A percentile compares a stretch with the other conserved stretches of the same genome.
These are phyloP conservation scores for Proctacanthus coquilletti DNA, from an alignment of 1,140 invertebrate species.

Conservation along the genomic window DNA sequence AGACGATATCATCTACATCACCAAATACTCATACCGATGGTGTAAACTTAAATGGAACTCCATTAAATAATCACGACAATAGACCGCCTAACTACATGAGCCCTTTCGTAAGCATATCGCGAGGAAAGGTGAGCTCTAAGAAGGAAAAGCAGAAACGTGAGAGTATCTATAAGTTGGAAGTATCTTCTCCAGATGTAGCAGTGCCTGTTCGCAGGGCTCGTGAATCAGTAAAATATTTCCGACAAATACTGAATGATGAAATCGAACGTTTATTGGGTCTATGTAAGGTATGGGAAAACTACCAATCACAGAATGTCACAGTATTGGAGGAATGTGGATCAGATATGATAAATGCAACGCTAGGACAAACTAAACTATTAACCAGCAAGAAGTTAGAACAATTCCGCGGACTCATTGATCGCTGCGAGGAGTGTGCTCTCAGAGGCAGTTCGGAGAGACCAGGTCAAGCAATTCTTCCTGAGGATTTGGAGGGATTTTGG, in stretches of 20 bases:
- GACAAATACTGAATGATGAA: slow-evolving; percentile 33
- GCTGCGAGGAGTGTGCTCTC: slow-evolving; percentile 36
- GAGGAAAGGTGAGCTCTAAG: slow-evolving; percentile 33
- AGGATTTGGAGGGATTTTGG: slow-evolving; percentile 63
- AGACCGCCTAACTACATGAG: slow-evolving; percentile 16
- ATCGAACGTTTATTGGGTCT: slow-evolving; percentile 29
- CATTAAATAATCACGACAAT: too few species aligned
- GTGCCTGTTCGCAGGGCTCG: slow-evolving; percentile 26
- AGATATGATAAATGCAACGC: slow-evolving; percentile 45
- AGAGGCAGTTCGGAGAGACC: slow-evolving; percentile 33
- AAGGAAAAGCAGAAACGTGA: slow-evolving; percentile 29
- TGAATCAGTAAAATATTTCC: slow-evolving; percentile 37
- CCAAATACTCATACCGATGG: too few species aligned
- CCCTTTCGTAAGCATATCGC: slow-evolving; percentile 24
- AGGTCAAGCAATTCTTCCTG: slow-evolving; percentile 39
- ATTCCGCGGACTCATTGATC: slow-evolving; percentile 43
- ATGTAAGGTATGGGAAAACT: slow-evolving; percentile 33
- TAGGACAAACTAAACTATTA: slow-evolving; percentile 51
- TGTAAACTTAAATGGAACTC: too few species aligned
- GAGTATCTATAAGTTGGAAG: slow-evolving; percentile 17
- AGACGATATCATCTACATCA: too few species aligned
- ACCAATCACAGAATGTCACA: slow-evolving; percentile 14
- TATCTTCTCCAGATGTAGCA: slow-evolving; percentile 2
- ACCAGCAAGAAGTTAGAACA: slow-evolving; percentile 51
- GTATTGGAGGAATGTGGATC: slow-evolving; percentile 14